Conservation (phyloP, 2,797 vertebrate species). For the Mionectes olivaceus region DNA sequence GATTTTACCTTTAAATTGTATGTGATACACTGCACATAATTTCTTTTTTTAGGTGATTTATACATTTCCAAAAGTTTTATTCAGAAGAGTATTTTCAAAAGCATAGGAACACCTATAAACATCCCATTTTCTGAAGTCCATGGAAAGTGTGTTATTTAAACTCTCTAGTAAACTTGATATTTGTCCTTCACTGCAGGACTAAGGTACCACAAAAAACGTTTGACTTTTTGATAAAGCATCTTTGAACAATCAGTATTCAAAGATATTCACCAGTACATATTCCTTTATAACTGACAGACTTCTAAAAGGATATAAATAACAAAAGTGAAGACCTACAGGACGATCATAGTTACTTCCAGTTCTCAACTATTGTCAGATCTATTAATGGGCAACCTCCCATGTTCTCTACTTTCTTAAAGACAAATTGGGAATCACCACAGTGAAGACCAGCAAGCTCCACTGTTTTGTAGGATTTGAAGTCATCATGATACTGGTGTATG, state of each 20-base stretch:
- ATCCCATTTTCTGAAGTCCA: not conserved
- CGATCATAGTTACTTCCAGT: not conserved
- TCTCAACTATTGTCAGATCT: not conserved
- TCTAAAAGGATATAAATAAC: not conserved
- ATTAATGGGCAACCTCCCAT: rapidly evolving
- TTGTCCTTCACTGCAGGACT: not conserved
- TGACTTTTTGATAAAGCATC: not conserved
- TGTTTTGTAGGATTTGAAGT: not conserved
- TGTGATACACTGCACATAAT: rapidly evolving
- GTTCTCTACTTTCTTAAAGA: not conserved
- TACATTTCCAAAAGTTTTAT: not conserved
- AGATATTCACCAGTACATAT: not conserved
- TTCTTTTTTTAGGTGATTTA: not conserved
- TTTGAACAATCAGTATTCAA: not conserved
- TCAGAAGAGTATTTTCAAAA: not conserved
- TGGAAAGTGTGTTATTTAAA: not conserved
- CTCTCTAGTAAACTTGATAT: not conserved
- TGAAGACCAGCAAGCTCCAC: not conserved
- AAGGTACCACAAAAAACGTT: not conserved
- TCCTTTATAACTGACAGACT: not conserved
- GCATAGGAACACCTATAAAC: not conserved
- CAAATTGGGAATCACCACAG: not conserved
- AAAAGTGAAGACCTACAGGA: not conserved
- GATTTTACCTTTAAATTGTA: not conserved
- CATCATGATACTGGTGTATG: rapidly evolving